Base-by-base conservation (phyloP, 2,888 invertebrate species). In the Drosophila mercatorum region DNA sequence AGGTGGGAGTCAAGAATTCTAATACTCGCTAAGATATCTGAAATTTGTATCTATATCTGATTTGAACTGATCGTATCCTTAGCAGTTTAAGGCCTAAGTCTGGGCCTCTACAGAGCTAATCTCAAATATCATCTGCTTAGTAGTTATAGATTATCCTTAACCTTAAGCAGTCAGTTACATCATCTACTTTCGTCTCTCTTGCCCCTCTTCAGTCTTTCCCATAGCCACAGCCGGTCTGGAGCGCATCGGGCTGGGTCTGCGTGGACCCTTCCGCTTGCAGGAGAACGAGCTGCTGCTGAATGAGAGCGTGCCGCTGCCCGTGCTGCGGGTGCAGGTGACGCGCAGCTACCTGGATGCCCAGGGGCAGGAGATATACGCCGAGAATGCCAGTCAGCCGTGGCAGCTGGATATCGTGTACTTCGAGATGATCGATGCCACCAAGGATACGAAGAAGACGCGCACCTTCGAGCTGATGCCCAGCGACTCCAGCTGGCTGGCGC, bases 261-360 rank as follows among this genome's bases (percentile, higher is more conserved):
- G 94, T 80, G 95, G 95, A 49, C 94, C 95, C 0, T 93, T 96
- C 62, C 90, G 95, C 14, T 94, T 95, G 7, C 92, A 94, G 41
- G 93, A 94, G 72, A 94, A 94, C 77, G 88, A 87, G 4, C 52
- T 89, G 52, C 53, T 74, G 11, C 38, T 82, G 26, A 81, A 86
- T 43, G 74, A 67, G 1, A 88, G 83, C 4, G 69, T 77, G 5
- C 75, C 88, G 10, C 66, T 85, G 47, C 90, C 91, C 0, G 68
- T 88, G 36, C 63, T 91, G 2, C 81, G 89, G 14, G 81, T 91
- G 12, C 78, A 83, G 31, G 80, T 91, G 34, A 80, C 81, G 44
- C 91, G 91, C 47, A 83, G 68, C 51, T 91, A 91, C 46, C 84
- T 72, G n/a, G 90, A 91, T 70, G 78, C 64, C 17, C 67, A 75